These are phyloP conservation scores for Xylota segnis DNA, from an alignment of 2,888 invertebrate genomes.

Conservation along the genomic window DNA sequence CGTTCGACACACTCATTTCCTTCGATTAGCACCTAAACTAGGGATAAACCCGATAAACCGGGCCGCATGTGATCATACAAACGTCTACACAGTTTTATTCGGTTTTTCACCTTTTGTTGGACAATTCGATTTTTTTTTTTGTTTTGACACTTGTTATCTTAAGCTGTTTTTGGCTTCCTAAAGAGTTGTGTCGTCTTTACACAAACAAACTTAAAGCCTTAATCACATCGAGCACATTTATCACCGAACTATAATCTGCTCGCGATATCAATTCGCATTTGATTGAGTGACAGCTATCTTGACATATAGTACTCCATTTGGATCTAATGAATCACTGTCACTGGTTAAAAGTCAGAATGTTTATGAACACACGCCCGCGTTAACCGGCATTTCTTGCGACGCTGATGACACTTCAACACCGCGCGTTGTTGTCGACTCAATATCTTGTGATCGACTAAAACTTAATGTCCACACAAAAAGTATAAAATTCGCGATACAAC, in stretches of 20 bases:
- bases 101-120: conserved; percentile 9
- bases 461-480: conserved; percentile 39
- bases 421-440: conserved; percentile 59
- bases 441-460: conserved; percentile 70
- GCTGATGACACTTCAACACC: conserved; percentile 29
- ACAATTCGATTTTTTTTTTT: conserved; percentile 32
- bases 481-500: conserved; percentile 69
- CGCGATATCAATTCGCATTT: conserved; percentile 29
- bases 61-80: conserved; percentile 7
- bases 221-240: conserved; percentile 37
- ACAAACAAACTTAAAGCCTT: conserved; percentile 24
- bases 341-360: conserved; percentile 18
- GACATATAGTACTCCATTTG: conserved; percentile 43
- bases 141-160: conserved; percentile 60
- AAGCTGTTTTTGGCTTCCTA: conserved; percentile 37
- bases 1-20: conserved; percentile 26
- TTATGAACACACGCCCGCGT: conserved; percentile 17
- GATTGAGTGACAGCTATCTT: conserved; percentile 51
- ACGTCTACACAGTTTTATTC: conserved; percentile 6
- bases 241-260: conserved; percentile 16
- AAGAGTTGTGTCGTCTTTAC: conserved; percentile 24
- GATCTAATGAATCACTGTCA: conserved; percentile 53
- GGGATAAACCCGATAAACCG: conserved; percentile 6
- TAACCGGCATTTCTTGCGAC: conserved; percentile 25
- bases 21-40: conserved; percentile 47